These are phyloP conservation scores for Lepisosteus osseus DNA, from an alignment of 2,113 vertebrate genomes.

Conservation along the genomic window DNA sequence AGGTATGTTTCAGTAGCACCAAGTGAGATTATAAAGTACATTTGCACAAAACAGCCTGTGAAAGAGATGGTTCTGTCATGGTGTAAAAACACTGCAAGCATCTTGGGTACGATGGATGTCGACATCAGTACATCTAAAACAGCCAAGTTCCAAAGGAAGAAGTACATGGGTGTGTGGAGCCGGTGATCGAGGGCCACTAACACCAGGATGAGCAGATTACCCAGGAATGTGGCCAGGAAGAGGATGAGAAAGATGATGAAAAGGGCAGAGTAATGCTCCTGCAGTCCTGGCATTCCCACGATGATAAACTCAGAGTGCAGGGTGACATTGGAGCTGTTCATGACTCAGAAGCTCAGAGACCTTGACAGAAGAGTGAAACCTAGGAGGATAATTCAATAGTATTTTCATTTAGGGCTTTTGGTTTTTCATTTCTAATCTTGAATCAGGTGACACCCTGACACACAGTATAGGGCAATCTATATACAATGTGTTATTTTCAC, in stretches of 20 bases:
- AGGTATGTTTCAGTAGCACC: slow-evolving; percentile 30
- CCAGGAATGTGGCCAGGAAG: slow-evolving; percentile 28
- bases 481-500: too few relatives aligned
- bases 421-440: too few relatives aligned
- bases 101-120: slow-evolving; percentile 34
- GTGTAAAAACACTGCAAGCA: slow-evolving; percentile 29
- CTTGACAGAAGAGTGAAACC: too few relatives aligned
- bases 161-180: slow-evolving; percentile 41
- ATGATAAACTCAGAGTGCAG: slow-evolving; percentile 31
- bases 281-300: slow-evolving; percentile 30
- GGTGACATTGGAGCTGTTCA: too few relatives aligned
- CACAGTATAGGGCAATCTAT: too few relatives aligned
- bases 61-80: slow-evolving; percentile 27
- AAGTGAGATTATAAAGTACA: slow-evolving; percentile 32
- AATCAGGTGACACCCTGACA: too few relatives aligned
- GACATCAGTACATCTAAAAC: slow-evolving; percentile 38
- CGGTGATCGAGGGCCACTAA: slow-evolving; percentile 20
- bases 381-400: too few relatives aligned
- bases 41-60: slow-evolving; percentile 24
- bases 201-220: slow-evolving; percentile 28
- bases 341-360: too few relatives aligned
- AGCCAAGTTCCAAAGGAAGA: slow-evolving; percentile 38
- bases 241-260: slow-evolving; percentile 31
- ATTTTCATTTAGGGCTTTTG: too few relatives aligned
- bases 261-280: slow-evolving; percentile 26